Conservation (phyloP, 2,888 invertebrate genomes). For the Aquatica leii region DNA sequence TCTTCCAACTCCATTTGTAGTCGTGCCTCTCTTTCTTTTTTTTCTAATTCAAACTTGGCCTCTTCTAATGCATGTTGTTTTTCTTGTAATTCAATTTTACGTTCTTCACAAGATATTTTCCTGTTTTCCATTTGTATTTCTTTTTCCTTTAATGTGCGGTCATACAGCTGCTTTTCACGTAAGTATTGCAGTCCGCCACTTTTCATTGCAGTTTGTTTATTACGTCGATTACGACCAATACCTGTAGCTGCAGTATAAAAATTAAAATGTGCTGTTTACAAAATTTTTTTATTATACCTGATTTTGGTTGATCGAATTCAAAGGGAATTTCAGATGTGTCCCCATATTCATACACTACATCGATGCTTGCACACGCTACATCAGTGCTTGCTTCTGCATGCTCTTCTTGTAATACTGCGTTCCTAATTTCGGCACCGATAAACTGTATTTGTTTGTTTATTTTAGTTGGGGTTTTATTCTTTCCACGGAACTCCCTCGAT, state of each 20-base stretch:
- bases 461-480: too few species aligned
- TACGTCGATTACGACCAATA: too few species aligned
- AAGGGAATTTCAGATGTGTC: neutral
- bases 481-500: too few species aligned
- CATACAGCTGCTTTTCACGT: too few species aligned
- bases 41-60: constrained; percentile 13
- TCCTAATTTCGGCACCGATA: too few species aligned
- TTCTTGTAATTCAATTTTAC: constrained; percentile 8
- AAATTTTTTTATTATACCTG: neutral
- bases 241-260: too few species aligned
- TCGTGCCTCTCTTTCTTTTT: constrained; percentile 1
- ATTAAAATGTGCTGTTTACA: neutral
- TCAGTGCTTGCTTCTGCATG: neutral
- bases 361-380: neutral
- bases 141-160: too few species aligned
- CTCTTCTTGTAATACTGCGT: neutral
- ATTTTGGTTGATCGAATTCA: neutral
- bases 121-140: constrained; percentile 3
- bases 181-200: neutral
- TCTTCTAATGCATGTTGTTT: too few species aligned
- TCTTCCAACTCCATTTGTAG: too few species aligned
- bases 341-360: too few species aligned
- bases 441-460: too few species aligned
- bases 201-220: neutral
- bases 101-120: constrained; percentile 8